Evolutionary conservation across 2,113 vertebrate genomes (phyloP), one percentile per base, ranked within the genome.

Genomic region (Struthidea cinerea): DNA sequence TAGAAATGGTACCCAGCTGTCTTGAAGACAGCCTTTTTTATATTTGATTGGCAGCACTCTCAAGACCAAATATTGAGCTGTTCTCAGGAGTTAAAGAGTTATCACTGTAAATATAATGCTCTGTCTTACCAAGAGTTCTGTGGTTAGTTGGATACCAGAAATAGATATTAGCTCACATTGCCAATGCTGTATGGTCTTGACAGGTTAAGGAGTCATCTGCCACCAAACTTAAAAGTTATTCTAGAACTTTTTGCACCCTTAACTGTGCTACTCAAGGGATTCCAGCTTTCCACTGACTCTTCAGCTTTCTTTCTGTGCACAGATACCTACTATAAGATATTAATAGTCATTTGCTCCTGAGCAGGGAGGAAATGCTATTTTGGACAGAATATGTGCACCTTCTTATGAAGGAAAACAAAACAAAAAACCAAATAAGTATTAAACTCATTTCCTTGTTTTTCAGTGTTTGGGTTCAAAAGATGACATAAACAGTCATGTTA

Each of bases 1-100:
- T 89, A 84, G 93, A 96, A 95, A 93, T 87, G 68, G 44, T 81
- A 94, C 52, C 73, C 86, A 93, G 86, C 83, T 92, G 88, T 91
- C 92, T 84, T 78, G 83, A 94, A 84, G 56, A 61, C 85, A 94
- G 83, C 60, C 56, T 81, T 88, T 91, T 95, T 88, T 92, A 17
- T 70, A 53, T 90, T 93, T 96, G 93, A 95, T 92, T 95, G 94
- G 60, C 96, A 89, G 86, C 65, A 55, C 80, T 84, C 80, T 93
- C 60, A 88, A 94, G 88, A 89, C 65, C 91, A 94, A 92, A 94
- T 89, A 94, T 79, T 94, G 95, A 95, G 91, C 56, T 92, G 76
- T 92, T 93, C 92, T 87, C 85, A 64, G 74, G 93, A 94, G 86
- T 92, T 96, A 96, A 91, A 83, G 75, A 94, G 85, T 71, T 94